Base-by-base conservation (phyloP, 2,888 invertebrate genomes). In the Vesta saturnalis region DNA sequence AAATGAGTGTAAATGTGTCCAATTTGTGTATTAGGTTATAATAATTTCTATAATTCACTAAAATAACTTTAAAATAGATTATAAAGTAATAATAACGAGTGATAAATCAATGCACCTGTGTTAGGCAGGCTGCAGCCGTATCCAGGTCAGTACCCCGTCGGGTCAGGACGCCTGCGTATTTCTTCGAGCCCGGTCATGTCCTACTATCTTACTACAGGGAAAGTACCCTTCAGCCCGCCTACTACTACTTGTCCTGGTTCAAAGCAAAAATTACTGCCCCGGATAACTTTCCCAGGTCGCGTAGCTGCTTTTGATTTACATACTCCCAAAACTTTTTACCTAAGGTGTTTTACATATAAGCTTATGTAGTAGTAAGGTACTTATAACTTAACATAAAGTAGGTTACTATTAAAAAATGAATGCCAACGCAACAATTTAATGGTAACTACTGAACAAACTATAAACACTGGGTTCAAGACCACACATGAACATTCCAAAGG, bases 41-140 rank as follows among this genome's bases (percentile, higher is more conserved):
- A 6, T 18, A 12, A 6, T 52, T 21, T 1, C 8, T 19, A 21
- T 52, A 19, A 52, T 52, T 49, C n/a, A 1, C 16, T 18, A 52
- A 52, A 18, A 21, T 55, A 63, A 56, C 23, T 58, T 63, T 61
- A 54, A 49, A 68, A 68, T 61, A 60, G 64, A 67, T 61, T 60
- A 56, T 66, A 66, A 39, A 64, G 61, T 60, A 70, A 71, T 71
- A 75, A 73, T 68, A 74, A 70, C 63, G 67, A 69, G 76, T 74
- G 75, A 81, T 81, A 81, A 82, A 82, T 82, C 82, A 82, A 82
- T 82, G 82, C 82, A 82, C 82, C 82, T 82, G 81, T 78, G 79
- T 77, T 77, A 74, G 77, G 75, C 72, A 65, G 73, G 67, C 73
- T 76, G 76, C 76, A 76, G 72, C 68, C 72, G 71, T 78, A 82